Base-by-base conservation (phyloP, 2,797 vertebrate genomes). In the Microhierax caerulescens region DNA sequence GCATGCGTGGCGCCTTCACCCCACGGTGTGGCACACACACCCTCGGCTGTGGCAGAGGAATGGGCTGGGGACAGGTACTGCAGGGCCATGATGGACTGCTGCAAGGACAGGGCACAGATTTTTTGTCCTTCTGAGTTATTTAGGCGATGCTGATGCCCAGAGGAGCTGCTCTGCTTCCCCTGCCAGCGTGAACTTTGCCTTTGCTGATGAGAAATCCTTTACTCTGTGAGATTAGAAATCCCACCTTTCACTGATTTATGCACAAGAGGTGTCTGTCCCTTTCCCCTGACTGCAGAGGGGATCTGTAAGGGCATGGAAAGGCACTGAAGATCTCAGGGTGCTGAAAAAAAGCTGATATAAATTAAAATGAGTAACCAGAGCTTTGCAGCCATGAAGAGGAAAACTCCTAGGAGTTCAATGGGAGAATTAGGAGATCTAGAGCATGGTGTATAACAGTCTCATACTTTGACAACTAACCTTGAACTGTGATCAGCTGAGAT, bases 21-120 rank as follows among this genome's bases (percentile, higher is more conserved):
- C 24, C 3, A 4, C 0, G 1, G 39, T 13, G 12, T 15, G 39
- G 39, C 39, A 41, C 39, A 13, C 4, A 6, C 0, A 4, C 56
- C 25, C 5, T 11, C 56, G 37, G 15, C 24, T 70, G 28, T 73
- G 47, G 20, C 34, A 47, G 51, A 60, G n/a, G 17, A 36, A 30
- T 4, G 7, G n/a, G 17, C 3, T 59, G n/a, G 47, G 37, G 8
- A 28, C 57, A 43, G 24, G 21, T 11, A 37, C 6, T 11, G 13
- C 12, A 51, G 56, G 61, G 20, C 17, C 13, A 3, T 9, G 43
- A 25, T 11, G 34, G 27, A 11, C 11, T 76, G 5, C 16, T 57
- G 32, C 15, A 61, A 90, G 16, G 24, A 17, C 20, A 65, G 21
- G 41, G 11, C 30, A 13, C 36, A 11, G 47, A 6, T 2, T 87